Conservation (phyloP, 2,888 invertebrate genomes). For the Anaspis maculata region DNA sequence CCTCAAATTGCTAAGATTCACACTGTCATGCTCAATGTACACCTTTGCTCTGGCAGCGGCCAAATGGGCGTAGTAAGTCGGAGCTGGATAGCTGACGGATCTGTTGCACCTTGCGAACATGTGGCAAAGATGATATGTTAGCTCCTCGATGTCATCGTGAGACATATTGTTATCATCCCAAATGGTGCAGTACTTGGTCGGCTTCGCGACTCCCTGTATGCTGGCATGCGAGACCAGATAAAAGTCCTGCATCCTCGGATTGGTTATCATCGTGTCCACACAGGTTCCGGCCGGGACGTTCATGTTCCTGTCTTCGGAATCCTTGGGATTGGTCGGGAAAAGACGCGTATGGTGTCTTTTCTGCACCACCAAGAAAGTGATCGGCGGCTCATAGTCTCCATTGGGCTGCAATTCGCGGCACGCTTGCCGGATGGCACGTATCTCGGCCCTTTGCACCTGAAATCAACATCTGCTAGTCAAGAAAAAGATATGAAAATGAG, state of each 20-base stretch:
- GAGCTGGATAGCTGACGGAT: conserved; percentile 78
- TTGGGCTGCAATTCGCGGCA: conserved; percentile 43
- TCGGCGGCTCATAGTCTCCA: conserved; percentile 62
- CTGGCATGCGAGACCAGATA: conserved; percentile 65
- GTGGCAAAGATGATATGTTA: conserved; percentile 79
- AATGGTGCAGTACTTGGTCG: conserved; percentile 78
- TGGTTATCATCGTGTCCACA: conserved; percentile 78
- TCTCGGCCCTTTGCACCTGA: conserved; percentile 57
- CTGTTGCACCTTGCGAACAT: conserved; percentile 77
- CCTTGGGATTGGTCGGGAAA: conserved; percentile 40
- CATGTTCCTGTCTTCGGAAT: conserved; percentile 50
- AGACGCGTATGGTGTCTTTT: conserved; percentile 91
- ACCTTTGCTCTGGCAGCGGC: conserved; percentile 64
- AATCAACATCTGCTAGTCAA: no score
- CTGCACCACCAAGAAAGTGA: conserved; percentile 91
- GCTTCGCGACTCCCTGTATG: conserved; percentile 74
- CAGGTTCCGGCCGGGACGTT: conserved; percentile 51
- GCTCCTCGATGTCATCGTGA: conserved; percentile 66
- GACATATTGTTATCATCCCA: conserved; percentile 68
- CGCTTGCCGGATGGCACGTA: conserved; percentile 61
- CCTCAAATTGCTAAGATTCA: conserved; percentile 45
- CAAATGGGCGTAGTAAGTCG: conserved; percentile 81
- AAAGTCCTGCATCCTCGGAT: conserved; percentile 81
- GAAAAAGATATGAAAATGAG: no score
- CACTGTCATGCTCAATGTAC: conserved; percentile 36